These are phyloP conservation scores for Cancer borealis DNA, from an alignment of 2,888 invertebrate species.

Conservation along the genomic window DNA sequence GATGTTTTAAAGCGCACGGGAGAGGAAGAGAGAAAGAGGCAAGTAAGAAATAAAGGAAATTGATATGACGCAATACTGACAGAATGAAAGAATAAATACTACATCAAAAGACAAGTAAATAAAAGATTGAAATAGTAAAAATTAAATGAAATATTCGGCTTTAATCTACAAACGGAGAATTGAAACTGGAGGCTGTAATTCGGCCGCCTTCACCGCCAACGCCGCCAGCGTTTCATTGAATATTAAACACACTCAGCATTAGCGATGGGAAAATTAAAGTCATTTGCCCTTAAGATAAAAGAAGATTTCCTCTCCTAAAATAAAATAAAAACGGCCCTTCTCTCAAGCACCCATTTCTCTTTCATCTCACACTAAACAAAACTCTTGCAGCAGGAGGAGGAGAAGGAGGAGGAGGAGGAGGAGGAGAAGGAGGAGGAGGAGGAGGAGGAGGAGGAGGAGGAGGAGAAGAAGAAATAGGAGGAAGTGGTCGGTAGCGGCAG, in stretches of 20 bases:
- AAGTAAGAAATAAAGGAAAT: not conserved
- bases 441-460: not conserved
- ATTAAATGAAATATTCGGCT: not conserved
- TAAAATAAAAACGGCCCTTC: not conserved
- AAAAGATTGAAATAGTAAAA: not conserved
- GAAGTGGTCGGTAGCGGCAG: not conserved
- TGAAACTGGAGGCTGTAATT: not conserved
- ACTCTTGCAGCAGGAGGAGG: not conserved
- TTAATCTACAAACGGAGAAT: not conserved
- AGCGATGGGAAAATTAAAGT: not conserved
- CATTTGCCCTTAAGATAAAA: not conserved
- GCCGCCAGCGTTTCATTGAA: not conserved
- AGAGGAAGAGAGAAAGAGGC: not conserved
- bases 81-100: no score
- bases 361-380: conserved; percentile 29
- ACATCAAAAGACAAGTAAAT: no score
- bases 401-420: conserved; percentile 1
- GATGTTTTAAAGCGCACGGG: not conserved
- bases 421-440: not conserved
- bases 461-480: not conserved
- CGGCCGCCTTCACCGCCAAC: not conserved
- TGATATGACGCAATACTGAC: not conserved
- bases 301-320: not conserved
- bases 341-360: not conserved
- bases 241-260: conserved; percentile 21